A percentile compares a stretch with the other conserved stretches of the same genome.
Evolutionary conservation across 2,797 vertebrate genomes (phyloP).

Genomic region (Pteronotus mesoamericanus): DNA sequence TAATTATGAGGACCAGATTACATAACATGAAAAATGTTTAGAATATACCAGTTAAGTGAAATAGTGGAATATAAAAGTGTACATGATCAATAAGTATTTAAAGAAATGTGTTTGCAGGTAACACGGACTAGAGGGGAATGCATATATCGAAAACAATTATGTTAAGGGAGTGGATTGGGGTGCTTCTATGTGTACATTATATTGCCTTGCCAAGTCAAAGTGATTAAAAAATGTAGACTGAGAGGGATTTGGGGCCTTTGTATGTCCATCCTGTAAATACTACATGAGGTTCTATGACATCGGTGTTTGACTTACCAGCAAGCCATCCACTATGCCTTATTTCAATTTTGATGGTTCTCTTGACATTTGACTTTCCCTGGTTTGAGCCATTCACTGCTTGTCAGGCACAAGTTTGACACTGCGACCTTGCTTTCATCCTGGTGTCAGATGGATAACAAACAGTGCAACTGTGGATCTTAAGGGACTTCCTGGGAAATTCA

Average conservation of each 20-base stretch:
- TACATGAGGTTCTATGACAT: not conserved
- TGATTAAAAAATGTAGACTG: not conserved
- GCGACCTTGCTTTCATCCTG: not conserved
- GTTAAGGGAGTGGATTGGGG: not conserved
- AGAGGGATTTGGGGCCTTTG: not conserved
- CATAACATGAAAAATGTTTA: not conserved
- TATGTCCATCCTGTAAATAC: not conserved
- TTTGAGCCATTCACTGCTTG: not conserved
- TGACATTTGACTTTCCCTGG: not conserved
- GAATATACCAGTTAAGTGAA: not conserved
- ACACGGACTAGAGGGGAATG: not conserved
- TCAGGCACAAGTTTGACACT: not conserved
- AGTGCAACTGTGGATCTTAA: not conserved
- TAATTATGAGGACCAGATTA: not conserved
- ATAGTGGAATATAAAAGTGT: not conserved
- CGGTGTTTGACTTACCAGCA: not conserved
- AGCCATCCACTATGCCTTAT: not conserved
- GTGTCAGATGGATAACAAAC: not conserved
- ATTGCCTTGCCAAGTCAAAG: not conserved
- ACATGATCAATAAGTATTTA: not conserved
- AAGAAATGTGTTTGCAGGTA: not conserved
- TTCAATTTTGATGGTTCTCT: not conserved
- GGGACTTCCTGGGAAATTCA: not conserved
- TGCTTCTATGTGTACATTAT: not conserved
- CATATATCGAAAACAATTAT: not conserved